Evolutionary conservation across 2,797 vertebrate species (phyloP).

Genomic region (Clarias laeviceps): DNA sequence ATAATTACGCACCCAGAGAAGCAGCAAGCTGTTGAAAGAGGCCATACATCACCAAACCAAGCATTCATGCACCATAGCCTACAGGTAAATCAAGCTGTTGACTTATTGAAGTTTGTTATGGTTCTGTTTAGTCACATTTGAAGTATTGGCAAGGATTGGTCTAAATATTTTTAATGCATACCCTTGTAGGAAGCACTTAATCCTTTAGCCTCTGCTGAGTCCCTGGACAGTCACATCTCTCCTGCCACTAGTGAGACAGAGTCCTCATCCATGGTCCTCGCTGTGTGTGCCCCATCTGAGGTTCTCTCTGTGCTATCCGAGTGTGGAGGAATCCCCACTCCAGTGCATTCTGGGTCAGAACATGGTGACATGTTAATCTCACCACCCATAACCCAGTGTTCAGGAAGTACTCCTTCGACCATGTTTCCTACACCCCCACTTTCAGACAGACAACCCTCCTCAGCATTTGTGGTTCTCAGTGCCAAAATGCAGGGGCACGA

Average conservation of each 20-base stretch:
- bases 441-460: slow-evolving; percentile 46
- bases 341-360: slow-evolving; percentile 48
- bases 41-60: slow-evolving; percentile 65
- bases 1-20: slow-evolving; percentile 65
- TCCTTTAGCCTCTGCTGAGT: slow-evolving; percentile 62
- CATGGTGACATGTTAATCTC: slow-evolving; percentile 58
- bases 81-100: slow-evolving; percentile 64
- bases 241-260: slow-evolving; percentile 59
- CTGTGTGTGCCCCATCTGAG: slow-evolving; percentile 54
- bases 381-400: slow-evolving; percentile 60
- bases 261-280: slow-evolving; percentile 45
- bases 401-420: slow-evolving; percentile 44
- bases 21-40: slow-evolving; percentile 65
- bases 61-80: slow-evolving; percentile 74
- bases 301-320: slow-evolving; percentile 39
- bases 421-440: slow-evolving; percentile 58
- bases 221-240: slow-evolving; percentile 66
- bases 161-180: slow-evolving; percentile 6
- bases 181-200: slow-evolving; percentile 68
- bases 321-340: slow-evolving; percentile 55
- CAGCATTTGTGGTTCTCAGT: slow-evolving; percentile 28
- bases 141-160: neutral
- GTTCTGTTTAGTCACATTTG: neutral
- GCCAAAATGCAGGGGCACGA: slow-evolving; percentile 45
- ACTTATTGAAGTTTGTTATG: neutral